Base-by-base conservation (phyloP, 2,113 vertebrate genomes). In the rat (Rattus norvegicus) region DNA sequence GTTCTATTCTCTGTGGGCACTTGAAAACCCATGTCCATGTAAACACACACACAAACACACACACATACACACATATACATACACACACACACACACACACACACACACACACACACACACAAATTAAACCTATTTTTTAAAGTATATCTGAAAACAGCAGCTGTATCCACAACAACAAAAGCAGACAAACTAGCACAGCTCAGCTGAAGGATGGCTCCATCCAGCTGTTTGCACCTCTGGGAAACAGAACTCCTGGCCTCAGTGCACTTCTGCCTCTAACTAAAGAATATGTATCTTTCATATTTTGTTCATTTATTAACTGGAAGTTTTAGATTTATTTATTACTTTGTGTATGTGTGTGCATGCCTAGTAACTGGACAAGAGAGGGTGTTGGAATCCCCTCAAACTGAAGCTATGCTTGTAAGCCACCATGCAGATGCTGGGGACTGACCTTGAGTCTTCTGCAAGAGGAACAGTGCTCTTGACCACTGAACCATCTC, bases 251-350 rank as follows among this genome's bases (percentile, higher is more conserved):
- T 69, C 10, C 12, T 11, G 4, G n/a, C 26, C 36, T 39, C 10
- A 22, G 59, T n/a, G 4, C 61, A 39, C 43, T 26, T 65, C n/a
- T 12, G 49, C 65, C 36, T 75, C 30, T 54, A 61, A 65, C 65
- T 89, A 36, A 14, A 59, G 43, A 89, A 28, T 76, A 65, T 94
- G 63, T 94, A 24, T 77, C 67, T 87, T 92, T 52, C n/a, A 84
- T 12, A 90, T 90, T 20, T 39, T 92, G 5, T 73, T 93, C 61
- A 83, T 89, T 47, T 89, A 49, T 22, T 92, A 59, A 14, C 5
- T 61, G 39, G 7, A 61, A 56, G 0, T 28, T 9, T 59, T 61
- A 22, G 36, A 1, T 19, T 33, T 56, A 81, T 26, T 61, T 39
- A 5, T 19, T 30, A 79, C 61, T 61, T n/a, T 61, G 10, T 61